Base-by-base conservation (phyloP, 1,140 invertebrate genomes). In the Leptinotarsa texana region DNA sequence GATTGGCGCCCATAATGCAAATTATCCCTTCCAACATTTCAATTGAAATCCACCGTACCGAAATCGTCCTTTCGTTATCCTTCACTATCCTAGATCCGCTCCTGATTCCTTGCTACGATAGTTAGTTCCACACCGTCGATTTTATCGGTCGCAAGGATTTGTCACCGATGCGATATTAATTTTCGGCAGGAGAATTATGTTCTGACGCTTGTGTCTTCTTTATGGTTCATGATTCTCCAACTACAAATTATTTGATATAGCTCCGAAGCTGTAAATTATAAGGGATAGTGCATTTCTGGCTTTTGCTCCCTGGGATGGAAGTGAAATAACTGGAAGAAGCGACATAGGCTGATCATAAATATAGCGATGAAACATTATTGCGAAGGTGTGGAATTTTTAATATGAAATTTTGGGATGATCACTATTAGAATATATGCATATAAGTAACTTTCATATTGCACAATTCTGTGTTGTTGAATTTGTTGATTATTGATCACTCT, bases 81-180 rank as follows among this genome's bases (percentile, higher is more conserved):
- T 21, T 49, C 42, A n/a, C 42, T 24, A 24, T n/a, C 15, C 69
- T 61, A 49, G 24, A 61, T 71, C 18, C 22, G 69, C 27, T 33
- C 48, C 69, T 71, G 69, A 15, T 62, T 57, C 68, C 62, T 63
- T 48, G 75, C 68, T 74, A 78, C 75, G 76, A 78, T 78, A 78
- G 77, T 73, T 65, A 75, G 79, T 78, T 81, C 77, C 74, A 78
- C 75, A 65, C 69, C 75, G 78, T 49, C 74, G 78, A 81, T 79
- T 80, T 80, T 79, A 75, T 81, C 80, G 77, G 69, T 73, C 76
- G 72, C 79, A 75, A 78, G 74, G 74, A 81, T 81, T 81, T 81
- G 80, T 81, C 80, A 81, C 77, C 75, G 78, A 79, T 77, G 73
- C 75, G 78, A 77, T 80, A 80, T 80, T 80, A 80, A 80, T 80